Percentiles rank a stretch among this genome's conserved stretches.
Evolutionary conservation across 2,797 vertebrate species (phyloP).

Genomic region (Echiichthys vipera): DNA sequence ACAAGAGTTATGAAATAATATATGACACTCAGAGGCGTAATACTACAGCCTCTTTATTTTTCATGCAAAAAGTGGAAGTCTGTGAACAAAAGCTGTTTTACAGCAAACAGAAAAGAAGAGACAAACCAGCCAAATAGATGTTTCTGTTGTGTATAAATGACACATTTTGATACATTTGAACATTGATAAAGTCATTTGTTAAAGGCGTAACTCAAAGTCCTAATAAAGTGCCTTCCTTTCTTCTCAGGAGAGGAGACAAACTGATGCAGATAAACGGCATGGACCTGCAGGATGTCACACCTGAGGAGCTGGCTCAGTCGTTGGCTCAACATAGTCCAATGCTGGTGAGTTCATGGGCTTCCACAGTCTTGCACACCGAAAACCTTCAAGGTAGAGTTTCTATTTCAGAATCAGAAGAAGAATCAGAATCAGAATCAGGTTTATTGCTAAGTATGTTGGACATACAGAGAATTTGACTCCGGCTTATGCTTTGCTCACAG

Average conservation of each 20-base stretch:
- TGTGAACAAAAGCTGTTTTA: no score
- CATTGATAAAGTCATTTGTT: not conserved
- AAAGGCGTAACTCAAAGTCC: not conserved
- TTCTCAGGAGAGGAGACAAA: slow-evolving; percentile 78
- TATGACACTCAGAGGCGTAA: not conserved
- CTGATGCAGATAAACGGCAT: slow-evolving; percentile 77
- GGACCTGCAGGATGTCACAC: slow-evolving; percentile 67
- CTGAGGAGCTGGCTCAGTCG: slow-evolving; percentile 69
- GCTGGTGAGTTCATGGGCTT: slow-evolving; percentile 73
- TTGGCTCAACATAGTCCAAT: slow-evolving; percentile 64
- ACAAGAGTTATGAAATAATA: not conserved
- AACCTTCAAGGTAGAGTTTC: not conserved
- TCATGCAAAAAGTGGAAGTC: not conserved
- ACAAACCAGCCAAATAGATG: not conserved
- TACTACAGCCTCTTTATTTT: not conserved
- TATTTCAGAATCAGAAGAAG: not conserved
- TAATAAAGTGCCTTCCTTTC: not conserved
- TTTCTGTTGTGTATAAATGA: no score
- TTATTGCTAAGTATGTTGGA: no score
- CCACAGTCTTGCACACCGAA: not conserved
- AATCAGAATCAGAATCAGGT: no score
- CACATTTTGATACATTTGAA: not conserved
- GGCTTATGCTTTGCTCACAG: no score
- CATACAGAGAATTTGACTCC: no score
- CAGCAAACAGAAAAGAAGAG: not conserved